Conservation (phyloP, 2,797 vertebrate genomes). For the Oreochromis grahami region DNA sequence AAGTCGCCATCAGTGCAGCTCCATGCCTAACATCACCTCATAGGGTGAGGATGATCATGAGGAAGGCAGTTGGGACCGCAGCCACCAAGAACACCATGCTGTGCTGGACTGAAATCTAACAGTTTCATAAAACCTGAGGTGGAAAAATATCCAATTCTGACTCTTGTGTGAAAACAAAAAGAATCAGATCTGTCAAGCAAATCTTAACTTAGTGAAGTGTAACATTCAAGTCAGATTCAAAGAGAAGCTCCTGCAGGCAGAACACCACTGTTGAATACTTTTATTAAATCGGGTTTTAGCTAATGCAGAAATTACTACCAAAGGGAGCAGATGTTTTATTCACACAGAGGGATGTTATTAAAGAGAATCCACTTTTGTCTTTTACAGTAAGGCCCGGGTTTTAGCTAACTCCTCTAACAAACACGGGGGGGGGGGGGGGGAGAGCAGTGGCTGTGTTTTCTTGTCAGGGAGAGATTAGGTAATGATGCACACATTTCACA, state of each 20-base stretch:
- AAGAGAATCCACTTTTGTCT: background rate
- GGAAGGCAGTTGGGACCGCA: background rate
- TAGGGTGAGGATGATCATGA: fast-evolving
- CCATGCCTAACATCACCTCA: background rate
- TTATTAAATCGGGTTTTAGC: background rate
- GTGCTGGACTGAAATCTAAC: background rate
- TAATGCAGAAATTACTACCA: background rate
- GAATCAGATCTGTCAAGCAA: background rate
- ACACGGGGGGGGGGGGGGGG: too few relatives aligned
- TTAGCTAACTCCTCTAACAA: background rate
- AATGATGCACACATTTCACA: background rate
- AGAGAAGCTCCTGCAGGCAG: background rate
- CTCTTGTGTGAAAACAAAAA: background rate
- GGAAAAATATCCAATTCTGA: background rate
- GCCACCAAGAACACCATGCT: background rate
- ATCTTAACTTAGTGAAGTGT: background rate
- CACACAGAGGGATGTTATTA: background rate
- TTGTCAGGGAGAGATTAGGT: background rate
- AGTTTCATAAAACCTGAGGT: background rate
- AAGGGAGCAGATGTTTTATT: background rate
- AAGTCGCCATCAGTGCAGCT: background rate
- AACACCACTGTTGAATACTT: background rate
- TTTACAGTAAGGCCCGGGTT: background rate
- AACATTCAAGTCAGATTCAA: background rate
- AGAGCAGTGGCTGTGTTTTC: background rate